Percentiles rank a stretch among this genome's conserved stretches.
Conservation (phyloP, 2,888 invertebrate genomes). For the Galerucella nymphaeae region DNA sequence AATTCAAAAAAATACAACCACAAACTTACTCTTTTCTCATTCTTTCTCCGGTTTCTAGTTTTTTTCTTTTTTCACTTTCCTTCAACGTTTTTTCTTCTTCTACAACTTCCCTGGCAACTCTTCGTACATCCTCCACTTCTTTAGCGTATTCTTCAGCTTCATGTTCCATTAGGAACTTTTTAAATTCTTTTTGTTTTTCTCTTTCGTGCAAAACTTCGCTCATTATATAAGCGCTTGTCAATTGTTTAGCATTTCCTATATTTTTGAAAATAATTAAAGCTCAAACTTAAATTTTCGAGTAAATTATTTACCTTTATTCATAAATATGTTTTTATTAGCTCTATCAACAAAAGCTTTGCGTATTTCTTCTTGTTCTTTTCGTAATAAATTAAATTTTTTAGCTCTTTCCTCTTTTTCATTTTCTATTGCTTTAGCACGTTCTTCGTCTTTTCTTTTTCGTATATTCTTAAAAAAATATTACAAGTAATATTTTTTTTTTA, state of each 20-base stretch:
- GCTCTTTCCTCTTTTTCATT: conserved; percentile 50
- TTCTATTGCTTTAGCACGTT: conserved; percentile 44
- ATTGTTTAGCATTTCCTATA: conserved; percentile 54
- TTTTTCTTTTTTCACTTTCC: conserved; percentile 38
- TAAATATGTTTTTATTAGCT: conserved; percentile 54
- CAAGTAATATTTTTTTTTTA: conserved; percentile 6
- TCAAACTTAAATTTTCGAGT: background rate
- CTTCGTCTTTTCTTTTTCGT: conserved; percentile 51
- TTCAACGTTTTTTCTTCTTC: conserved; percentile 53
- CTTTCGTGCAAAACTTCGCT: conserved; percentile 59
- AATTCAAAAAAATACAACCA: background rate
- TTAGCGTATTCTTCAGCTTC: conserved; percentile 48
- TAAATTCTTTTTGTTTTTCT: conserved; percentile 58
- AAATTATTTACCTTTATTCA: conserved; percentile 29
- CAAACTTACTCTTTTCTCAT: conserved; percentile 11
- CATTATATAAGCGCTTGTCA: conserved; percentile 57
- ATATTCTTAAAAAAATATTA: conserved; percentile 49
- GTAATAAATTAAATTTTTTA: conserved; percentile 45
- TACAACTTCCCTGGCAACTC: conserved; percentile 49
- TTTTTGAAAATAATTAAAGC: conserved; percentile 20
- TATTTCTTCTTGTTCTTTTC: conserved; percentile 52
- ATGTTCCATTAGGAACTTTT: conserved; percentile 56
- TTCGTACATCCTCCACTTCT: conserved; percentile 47
- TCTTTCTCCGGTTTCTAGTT: background rate
- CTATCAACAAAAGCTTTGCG: conserved; percentile 55